Conservation (phyloP, 2,888 invertebrate species). For the Drosophila helvetica region DNA sequence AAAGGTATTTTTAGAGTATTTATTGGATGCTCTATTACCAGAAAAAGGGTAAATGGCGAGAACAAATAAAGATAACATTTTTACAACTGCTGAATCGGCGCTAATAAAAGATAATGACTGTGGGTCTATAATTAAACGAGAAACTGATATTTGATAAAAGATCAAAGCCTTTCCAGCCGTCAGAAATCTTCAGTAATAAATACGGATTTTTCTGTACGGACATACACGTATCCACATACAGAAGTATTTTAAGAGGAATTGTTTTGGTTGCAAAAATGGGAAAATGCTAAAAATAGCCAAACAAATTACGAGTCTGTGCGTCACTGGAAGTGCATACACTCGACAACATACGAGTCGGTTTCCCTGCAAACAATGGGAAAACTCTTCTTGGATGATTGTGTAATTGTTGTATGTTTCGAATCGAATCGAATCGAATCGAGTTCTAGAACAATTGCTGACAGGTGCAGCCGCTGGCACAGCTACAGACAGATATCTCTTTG, state of each 20-base stretch:
- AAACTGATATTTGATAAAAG: not conserved
- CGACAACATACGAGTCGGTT: not conserved
- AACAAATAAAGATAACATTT: not conserved
- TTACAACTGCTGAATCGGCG: not conserved
- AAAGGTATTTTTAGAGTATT: not conserved
- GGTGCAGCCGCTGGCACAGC: not conserved
- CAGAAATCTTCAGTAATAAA: not conserved
- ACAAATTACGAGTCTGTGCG: conserved; percentile 1
- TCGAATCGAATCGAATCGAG: too few species aligned
- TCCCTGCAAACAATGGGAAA: not conserved
- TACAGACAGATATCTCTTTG: too few species aligned
- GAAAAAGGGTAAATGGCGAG: not conserved
- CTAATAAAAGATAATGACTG: not conserved
- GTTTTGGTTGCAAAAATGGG: not conserved
- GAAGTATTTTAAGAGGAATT: not conserved
- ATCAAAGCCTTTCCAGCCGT: not conserved
- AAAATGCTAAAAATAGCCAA: conserved; percentile 29
- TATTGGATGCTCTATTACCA: not conserved
- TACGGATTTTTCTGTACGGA: too few species aligned
- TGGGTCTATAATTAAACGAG: not conserved
- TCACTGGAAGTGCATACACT: conserved; percentile 3
- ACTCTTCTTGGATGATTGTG: not conserved
- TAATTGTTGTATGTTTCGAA: too few species aligned
- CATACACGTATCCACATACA: too few species aligned
- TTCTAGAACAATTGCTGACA: not conserved